Evolutionary conservation across 2,797 vertebrate species (phyloP), one percentile per base, ranked within the genome.

Genomic region (Bryconaethiops microstoma): DNA sequence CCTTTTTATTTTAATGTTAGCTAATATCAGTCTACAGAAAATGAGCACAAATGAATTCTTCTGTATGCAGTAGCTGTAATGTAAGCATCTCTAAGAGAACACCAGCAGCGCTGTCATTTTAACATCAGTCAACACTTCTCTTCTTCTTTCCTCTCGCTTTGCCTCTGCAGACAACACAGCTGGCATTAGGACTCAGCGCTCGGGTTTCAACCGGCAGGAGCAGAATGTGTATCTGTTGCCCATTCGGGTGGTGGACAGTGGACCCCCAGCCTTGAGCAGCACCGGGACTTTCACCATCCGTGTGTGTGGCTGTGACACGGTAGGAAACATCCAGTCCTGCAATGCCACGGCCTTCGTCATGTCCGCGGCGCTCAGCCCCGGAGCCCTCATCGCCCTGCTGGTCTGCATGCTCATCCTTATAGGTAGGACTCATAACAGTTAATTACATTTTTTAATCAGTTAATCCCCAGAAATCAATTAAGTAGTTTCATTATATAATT

Each of bases 371-470:
- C 96, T 99, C 83, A 99, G 98, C 91, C 98, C 98, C 0, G 97
- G 97, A 0, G 98, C 97, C 0, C 97, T 99, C 87, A 99, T 99
- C n/a, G 97, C 98, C 0, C 93, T 99, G 74, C 90, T 99, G 86
- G 97, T 99, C 83, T 99, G 97, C 77, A 86, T 98, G 90, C 97
- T 99, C 90, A 99, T 99, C 69, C 96, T 99, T 74, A 94, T 99
- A 0, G 98, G 98, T 99, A 94, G 97, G 96, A 91, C 17, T 45
- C 39, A 57, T 4, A 55, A 7, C 10, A 2, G 40, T 10, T 6
- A 19, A 35, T 16, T 17, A n/a, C 12, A 4, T 42, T 42, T 42
- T 35, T 35, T 35, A 35, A 35, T 35, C 35, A 35, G 35, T 35
- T 35, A 35, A 35, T 0, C 35, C 0, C 35, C 35, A 35, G 35